phyloP scores from a whole-genome alignment of 2,797 vertebrate species.

The Parauchenoglanis ngamensis region DNA sequence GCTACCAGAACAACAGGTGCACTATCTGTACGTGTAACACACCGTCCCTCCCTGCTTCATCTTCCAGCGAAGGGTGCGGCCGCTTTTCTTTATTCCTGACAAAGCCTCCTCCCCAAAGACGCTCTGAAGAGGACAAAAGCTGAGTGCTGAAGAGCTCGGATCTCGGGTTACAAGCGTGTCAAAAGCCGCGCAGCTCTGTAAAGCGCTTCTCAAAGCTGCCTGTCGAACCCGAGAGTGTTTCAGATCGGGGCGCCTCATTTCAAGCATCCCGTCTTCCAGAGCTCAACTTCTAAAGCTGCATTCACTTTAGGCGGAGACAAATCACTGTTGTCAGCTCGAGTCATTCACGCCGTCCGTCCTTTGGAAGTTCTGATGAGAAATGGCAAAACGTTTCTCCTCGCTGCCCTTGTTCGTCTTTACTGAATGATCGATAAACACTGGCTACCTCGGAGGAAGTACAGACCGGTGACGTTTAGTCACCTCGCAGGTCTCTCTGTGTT shows the following conservation, averaged over 20 bases:
- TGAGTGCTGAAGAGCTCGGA: background rate
- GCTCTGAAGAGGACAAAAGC: slow-evolving; percentile 46
- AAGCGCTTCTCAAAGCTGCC: slow-evolving; percentile 14
- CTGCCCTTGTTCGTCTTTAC: background rate
- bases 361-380: background rate
- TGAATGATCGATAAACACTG: too few species aligned
- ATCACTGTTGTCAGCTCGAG: background rate
- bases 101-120: slow-evolving; percentile 41
- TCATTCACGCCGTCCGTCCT: background rate
- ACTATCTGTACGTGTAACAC: slow-evolving; percentile 49
- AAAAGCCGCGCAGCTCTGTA: slow-evolving; percentile 11
- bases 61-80: slow-evolving; percentile 48
- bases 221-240: background rate
- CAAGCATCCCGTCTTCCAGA: background rate
- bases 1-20: slow-evolving; percentile 47
- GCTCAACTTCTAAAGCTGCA: slow-evolving; percentile 10
- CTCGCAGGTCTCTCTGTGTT: background rate
- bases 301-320: slow-evolving; percentile 6
- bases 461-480: background rate
- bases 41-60: slow-evolving; percentile 24
- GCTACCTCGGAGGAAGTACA: background rate
- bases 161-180: slow-evolving; percentile 38
- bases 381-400: background rate
- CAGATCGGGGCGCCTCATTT: background rate
- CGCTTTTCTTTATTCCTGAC: slow-evolving; percentile 29